Evolutionary conservation across 2,113 vertebrate species (phyloP).

Genomic region (Pachypanchax playfairii): DNA sequence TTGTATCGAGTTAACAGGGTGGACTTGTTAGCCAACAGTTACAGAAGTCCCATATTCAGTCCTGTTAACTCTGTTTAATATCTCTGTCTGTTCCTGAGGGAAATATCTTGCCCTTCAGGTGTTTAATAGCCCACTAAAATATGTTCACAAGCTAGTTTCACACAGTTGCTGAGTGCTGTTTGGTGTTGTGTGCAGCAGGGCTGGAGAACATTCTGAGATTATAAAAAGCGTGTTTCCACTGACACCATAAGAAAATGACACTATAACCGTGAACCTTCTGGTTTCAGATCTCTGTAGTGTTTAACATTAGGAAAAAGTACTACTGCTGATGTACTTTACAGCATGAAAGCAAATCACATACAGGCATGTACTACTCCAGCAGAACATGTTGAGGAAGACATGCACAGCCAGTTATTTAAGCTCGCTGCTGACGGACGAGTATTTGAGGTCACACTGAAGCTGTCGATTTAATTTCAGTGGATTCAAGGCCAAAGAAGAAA

Average conservation of each 20-base stretch:
- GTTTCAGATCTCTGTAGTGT: neutral
- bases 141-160: slow-evolving; percentile 1
- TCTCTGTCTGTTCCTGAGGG: slow-evolving; percentile 1
- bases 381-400: no score
- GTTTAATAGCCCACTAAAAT: slow-evolving; percentile 9
- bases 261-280: neutral
- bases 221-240: neutral
- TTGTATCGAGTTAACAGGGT: neutral
- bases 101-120: neutral
- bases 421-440: no score
- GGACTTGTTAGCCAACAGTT: neutral
- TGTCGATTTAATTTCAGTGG: no score
- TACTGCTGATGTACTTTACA: neutral
- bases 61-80: slow-evolving; percentile 2
- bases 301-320: no score
- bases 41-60: slow-evolving; percentile 1
- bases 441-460: no score
- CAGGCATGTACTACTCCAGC: no score
- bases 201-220: neutral
- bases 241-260: neutral
- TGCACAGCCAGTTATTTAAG: no score
- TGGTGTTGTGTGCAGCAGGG: neutral
- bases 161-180: slow-evolving; percentile 8
- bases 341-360: neutral
- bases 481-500: no score